phyloP scores from a whole-genome alignment of 2,113 vertebrate genomes.

The Peromyscus californicus region DNA sequence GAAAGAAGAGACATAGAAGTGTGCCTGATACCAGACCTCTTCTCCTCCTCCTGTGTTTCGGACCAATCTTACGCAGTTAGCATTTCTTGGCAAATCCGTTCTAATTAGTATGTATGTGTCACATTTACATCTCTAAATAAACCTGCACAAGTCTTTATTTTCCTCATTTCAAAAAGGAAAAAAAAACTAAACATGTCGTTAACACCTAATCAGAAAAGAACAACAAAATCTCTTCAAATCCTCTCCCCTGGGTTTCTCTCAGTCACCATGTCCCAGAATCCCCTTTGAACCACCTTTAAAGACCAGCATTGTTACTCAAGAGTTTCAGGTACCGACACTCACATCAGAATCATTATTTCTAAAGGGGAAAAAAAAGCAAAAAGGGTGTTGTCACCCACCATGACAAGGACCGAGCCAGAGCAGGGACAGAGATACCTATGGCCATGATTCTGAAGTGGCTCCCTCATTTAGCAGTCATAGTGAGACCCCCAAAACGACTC shows the following conservation, averaged over 20 bases:
- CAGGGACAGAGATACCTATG: neutral
- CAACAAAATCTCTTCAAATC: neutral
- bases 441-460: neutral
- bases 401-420: neutral
- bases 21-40: neutral
- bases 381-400: neutral
- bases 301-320: neutral
- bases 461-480: neutral
- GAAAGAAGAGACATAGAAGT: neutral
- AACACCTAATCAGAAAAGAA: neutral
- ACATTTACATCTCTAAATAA: constrained; percentile 3
- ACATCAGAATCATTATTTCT: constrained; percentile 51
- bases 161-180: constrained; percentile 22
- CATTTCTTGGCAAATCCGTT: neutral
- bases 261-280: constrained; percentile 16
- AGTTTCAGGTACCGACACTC: neutral
- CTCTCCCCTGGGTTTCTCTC: neutral
- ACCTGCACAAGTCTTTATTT: neutral
- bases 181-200: neutral
- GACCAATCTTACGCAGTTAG: neutral
- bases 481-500: neutral
- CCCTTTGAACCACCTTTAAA: constrained; percentile 5
- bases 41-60: constrained; percentile 24
- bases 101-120: neutral
- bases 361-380: neutral